Conservation (phyloP, 2,888 invertebrate genomes). For the Nudaria mundana region DNA sequence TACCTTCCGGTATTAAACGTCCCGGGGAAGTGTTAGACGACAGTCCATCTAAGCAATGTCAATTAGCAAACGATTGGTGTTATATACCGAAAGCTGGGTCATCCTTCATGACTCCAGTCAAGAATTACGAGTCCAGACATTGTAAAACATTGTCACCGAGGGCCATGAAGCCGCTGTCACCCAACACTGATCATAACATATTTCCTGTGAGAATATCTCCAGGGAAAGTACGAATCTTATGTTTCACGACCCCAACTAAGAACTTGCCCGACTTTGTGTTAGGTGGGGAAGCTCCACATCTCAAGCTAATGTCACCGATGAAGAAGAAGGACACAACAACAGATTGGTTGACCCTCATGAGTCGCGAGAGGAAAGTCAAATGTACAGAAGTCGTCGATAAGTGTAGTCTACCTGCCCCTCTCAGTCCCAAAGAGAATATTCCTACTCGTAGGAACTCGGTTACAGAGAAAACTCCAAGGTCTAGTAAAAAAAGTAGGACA, state of each 20-base stretch:
- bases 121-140: constrained; percentile 46
- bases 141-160: constrained; percentile 51
- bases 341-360: constrained; percentile 84
- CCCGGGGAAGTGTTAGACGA: constrained; percentile 44
- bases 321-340: constrained; percentile 83
- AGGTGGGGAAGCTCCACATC: constrained; percentile 89
- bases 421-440: constrained; percentile 50
- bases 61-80: constrained; percentile 41
- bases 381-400: constrained; percentile 16
- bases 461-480: constrained; percentile 49
- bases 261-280: constrained; percentile 89
- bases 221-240: constrained; percentile 40
- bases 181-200: constrained; percentile 25
- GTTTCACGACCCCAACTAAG: constrained; percentile 81
- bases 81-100: constrained; percentile 49
- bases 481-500: constrained; percentile 45
- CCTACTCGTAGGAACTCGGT: constrained; percentile 48
- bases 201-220: constrained; percentile 46
- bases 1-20: constrained; percentile 51
- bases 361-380: constrained; percentile 39
- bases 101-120: constrained; percentile 62
- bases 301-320: constrained; percentile 85
- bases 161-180: constrained; percentile 43
- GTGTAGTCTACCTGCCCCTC: constrained; percentile 24
- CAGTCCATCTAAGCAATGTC: constrained; percentile 31